Evolutionary conservation across 1,140 invertebrate species (phyloP).

Genomic region (Cyphomyrmex costatus): DNA sequence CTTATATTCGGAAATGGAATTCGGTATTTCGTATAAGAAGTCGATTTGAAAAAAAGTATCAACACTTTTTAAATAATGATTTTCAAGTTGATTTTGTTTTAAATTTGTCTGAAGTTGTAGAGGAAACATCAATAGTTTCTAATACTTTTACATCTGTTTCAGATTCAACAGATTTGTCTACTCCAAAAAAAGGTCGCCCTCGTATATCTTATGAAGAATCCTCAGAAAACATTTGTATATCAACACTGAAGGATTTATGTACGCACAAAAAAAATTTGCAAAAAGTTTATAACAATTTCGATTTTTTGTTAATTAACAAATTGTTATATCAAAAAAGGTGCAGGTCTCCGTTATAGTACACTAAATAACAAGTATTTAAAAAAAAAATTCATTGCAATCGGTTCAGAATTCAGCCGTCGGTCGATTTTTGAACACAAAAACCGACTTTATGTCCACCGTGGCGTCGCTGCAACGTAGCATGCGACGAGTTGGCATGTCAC

Average conservation of each 20-base stretch:
- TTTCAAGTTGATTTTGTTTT: constrained; percentile 1
- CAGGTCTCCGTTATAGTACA: no score
- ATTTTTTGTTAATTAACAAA: no score
- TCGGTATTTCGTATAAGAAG: background rate
- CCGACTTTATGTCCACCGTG: background rate
- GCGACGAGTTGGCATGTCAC: no score
- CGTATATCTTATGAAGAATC: background rate
- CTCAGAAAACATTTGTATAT: background rate
- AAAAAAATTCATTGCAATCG: no score
- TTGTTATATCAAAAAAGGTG: no score
- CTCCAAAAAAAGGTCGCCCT: background rate
- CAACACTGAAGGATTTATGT: background rate
- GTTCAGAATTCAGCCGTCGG: constrained; percentile 5
- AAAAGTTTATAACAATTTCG: no score
- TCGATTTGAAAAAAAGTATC: constrained; percentile 2
- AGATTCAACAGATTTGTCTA: background rate
- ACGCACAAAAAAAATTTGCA: background rate
- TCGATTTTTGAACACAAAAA: background rate
- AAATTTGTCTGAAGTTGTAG: background rate
- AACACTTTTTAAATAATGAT: no score
- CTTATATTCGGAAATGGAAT: background rate
- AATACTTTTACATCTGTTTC: background rate
- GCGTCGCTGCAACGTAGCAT: no score
- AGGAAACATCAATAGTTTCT: background rate
- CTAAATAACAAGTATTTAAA: no score